Evolutionary conservation across 2,113 vertebrate species (phyloP), one percentile per base, ranked within the genome.

Genomic region (Melierax canorus): DNA sequence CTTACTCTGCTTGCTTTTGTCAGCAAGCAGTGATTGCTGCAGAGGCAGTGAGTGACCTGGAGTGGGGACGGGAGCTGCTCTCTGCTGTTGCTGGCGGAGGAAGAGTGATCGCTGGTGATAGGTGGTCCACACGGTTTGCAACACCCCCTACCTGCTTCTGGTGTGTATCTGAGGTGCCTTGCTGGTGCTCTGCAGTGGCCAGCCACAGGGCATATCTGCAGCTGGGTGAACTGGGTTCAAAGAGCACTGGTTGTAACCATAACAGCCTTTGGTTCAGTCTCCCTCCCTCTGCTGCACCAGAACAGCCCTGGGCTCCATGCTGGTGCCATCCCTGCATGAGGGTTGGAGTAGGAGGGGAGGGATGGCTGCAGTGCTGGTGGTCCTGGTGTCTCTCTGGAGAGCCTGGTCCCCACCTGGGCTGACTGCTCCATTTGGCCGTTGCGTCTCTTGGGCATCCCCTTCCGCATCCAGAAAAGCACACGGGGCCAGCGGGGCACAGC

Each of bases 401-500:
- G 8, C 11, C 48, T 51, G 64, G 10, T 41, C 69, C 48, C 27
- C n/a, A 0, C 21, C 30, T 5, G 6, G 50, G 6, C 78, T 74
- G 59, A 30, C 17, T 8, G n/a, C 60, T 78, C 27, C 7, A 2
- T 34, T 51, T 82, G 78, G 34, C 59, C 1, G 0, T 12, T 62
- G 32, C 21, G 41, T 26, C 51, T 46, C 62, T 29, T 9, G 48
- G 43, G 19, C 17, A 38, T 15, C 21, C 29, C 18, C 5, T 74
- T 51, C 45, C 11, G 13, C 7, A 21, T 29, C 38, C 34, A 27
- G 27, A 51, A 34, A n/a, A 18, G 7, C 1, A 1, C 0, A 0
- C 3, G 23, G 17, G 34, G 3, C 67, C 36, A 12, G 50, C 3
- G 2, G 38, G 67, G 60, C 69, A 50, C 1, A 3, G 62, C 34